Conservation (phyloP, 1,140 invertebrate species). For the Danaus plexippus region DNA sequence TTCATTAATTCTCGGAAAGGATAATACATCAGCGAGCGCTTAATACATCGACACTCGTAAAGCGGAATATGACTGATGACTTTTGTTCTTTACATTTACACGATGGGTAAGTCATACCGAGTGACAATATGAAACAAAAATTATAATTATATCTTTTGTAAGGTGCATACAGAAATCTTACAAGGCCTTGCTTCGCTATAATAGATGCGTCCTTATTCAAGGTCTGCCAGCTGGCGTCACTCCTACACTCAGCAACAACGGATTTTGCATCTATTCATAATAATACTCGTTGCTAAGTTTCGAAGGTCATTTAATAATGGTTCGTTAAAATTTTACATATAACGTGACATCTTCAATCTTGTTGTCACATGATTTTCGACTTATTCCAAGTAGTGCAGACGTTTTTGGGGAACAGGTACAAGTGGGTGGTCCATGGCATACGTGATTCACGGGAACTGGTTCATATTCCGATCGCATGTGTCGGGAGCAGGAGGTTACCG, state of each 20-base stretch:
- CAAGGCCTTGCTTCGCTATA: constrained; percentile 57
- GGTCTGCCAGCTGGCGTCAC: constrained; percentile 58
- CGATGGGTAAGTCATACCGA: too few species aligned
- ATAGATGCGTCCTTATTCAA: constrained; percentile 58
- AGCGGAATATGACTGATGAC: too few species aligned
- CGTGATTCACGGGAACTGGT: constrained; percentile 63
- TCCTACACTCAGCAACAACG: constrained; percentile 49
- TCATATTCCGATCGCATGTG: constrained; percentile 50
- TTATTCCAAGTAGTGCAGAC: constrained; percentile 9
- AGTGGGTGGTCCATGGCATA: constrained; percentile 39
- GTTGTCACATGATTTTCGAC: too few species aligned
- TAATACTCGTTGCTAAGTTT: constrained; percentile 5
- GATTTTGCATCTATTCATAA: constrained; percentile 28
- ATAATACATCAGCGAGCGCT: constrained; percentile 29
- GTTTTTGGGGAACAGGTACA: constrained; percentile 17
- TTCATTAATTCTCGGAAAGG: constrained; percentile 36
- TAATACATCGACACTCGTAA: too few species aligned
- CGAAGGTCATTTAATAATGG: constrained; percentile 5
- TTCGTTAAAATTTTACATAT: too few species aligned
- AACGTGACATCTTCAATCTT: too few species aligned
- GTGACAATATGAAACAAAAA: too few species aligned
- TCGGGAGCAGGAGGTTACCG: constrained; percentile 39
- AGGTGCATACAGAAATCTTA: constrained; percentile 47
- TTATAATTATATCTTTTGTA: not conserved
- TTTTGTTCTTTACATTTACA: too few species aligned